These are phyloP conservation scores for Mungos mungo DNA, from an alignment of 2,113 vertebrate genomes.

Conservation along the genomic window DNA sequence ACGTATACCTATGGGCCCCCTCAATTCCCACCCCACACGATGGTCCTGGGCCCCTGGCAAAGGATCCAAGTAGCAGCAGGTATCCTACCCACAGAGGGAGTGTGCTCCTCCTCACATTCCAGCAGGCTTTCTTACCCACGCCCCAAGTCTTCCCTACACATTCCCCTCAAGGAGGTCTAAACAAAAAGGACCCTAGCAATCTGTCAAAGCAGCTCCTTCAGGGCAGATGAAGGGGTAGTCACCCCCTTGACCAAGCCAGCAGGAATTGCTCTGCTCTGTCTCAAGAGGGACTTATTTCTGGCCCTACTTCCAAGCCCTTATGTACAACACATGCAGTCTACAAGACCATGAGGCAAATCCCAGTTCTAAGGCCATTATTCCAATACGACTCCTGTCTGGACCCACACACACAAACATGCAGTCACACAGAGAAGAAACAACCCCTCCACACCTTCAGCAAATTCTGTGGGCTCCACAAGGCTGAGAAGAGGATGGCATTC, in stretches of 20 bases:
- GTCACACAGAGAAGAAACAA: slow-evolving; percentile 9
- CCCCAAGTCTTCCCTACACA: not conserved
- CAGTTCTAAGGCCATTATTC: not conserved
- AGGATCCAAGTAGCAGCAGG: not conserved
- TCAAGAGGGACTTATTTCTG: slow-evolving; percentile 27
- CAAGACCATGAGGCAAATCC: not conserved
- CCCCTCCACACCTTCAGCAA: not conserved
- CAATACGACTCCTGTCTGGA: not conserved
- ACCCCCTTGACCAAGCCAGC: slow-evolving; percentile 5
- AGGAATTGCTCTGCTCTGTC: not conserved
- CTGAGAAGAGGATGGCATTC: slow-evolving; percentile 66
- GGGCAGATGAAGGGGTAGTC: not conserved
- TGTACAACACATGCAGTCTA: not conserved
- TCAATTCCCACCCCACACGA: not conserved
- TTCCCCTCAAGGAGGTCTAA: not conserved
- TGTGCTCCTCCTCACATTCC: not conserved
- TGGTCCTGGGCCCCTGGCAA: not conserved
- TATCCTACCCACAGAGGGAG: not conserved
- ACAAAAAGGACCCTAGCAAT: not conserved
- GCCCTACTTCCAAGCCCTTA: not conserved
- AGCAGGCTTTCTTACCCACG: not conserved
- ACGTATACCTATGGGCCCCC: not conserved
- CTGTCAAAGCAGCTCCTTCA: slow-evolving; percentile 38
- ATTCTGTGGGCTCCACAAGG: slow-evolving; percentile 48
- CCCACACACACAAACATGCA: not conserved